These are phyloP conservation scores for Tenthredo distinguenda DNA, from an alignment of 2,888 invertebrate species.

Conservation along the genomic window DNA sequence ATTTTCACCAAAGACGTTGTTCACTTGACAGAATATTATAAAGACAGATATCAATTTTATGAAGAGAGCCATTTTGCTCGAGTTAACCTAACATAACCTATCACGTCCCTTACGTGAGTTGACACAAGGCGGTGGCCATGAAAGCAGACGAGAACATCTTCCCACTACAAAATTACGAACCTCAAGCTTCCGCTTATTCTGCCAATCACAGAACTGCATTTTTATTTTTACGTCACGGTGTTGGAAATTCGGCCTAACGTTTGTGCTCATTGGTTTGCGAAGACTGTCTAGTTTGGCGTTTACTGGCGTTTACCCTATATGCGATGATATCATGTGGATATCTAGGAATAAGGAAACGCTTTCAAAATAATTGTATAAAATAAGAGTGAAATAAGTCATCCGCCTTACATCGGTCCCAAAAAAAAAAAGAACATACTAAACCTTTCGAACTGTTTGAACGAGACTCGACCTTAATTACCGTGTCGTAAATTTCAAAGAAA, in stretches of 20 bases:
- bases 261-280: neutral
- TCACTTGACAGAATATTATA: constrained; percentile 23
- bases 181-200: neutral
- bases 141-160: neutral
- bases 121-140: constrained; percentile 10
- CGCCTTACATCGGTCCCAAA: neutral
- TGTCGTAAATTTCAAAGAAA: neutral
- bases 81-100: constrained; percentile 34
- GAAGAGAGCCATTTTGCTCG: constrained; percentile 29
- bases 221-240: neutral
- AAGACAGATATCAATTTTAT: constrained; percentile 19
- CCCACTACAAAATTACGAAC: neutral
- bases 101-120: neutral
- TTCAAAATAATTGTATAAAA: neutral
- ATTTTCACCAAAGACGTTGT: constrained; percentile 62
- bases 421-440: neutral
- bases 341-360: neutral
- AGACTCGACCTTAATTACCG: neutral
- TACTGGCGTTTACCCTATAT: neutral
- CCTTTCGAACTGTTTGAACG: neutral
- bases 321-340: constrained; percentile 3
- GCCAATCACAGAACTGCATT: neutral
- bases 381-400: neutral
- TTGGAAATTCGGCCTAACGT: neutral
- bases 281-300: neutral